Conservation (phyloP, 2,797 vertebrate genomes). For the Psittacula echo region DNA sequence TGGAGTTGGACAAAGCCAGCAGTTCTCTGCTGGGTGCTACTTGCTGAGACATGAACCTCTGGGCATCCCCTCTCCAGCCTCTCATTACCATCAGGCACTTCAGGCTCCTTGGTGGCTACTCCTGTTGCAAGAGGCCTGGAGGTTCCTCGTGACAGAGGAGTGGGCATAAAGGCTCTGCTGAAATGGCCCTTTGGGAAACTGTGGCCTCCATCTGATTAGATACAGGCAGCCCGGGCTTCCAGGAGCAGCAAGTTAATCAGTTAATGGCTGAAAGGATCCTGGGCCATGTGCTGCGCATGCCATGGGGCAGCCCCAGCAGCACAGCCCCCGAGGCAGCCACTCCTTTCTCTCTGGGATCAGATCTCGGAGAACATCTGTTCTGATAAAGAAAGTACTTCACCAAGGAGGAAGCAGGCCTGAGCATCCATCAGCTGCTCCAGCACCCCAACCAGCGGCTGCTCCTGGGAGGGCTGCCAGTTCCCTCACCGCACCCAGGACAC, state of each 20-base stretch:
- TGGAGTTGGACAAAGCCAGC: background rate
- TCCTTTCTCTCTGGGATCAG: background rate
- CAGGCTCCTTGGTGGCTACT: background rate
- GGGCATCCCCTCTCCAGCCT: background rate
- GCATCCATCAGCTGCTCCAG: constrained; percentile 12
- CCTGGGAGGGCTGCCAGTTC: background rate
- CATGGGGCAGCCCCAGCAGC: background rate
- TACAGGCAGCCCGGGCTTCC: constrained; percentile 10
- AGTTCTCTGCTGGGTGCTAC: background rate
- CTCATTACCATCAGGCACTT: background rate
- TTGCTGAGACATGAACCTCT: background rate
- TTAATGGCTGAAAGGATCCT: constrained; percentile 57
- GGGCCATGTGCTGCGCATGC: background rate
- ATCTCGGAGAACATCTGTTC: constrained; percentile 64
- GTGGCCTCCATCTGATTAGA: constrained; percentile 41
- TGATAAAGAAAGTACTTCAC: constrained; percentile 43
- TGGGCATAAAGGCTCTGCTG: background rate
- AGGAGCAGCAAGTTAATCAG: constrained; percentile 71
- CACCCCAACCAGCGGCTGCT: background rate
- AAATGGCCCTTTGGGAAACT: constrained; percentile 32
- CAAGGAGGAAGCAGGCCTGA: background rate
- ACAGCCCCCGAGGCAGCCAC: background rate
- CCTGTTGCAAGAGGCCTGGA: background rate
- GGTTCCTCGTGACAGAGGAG: background rate
- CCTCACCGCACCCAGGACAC: background rate